Conservation (phyloP, 2,797 vertebrate species). For the Sebastolobus alascanus region DNA sequence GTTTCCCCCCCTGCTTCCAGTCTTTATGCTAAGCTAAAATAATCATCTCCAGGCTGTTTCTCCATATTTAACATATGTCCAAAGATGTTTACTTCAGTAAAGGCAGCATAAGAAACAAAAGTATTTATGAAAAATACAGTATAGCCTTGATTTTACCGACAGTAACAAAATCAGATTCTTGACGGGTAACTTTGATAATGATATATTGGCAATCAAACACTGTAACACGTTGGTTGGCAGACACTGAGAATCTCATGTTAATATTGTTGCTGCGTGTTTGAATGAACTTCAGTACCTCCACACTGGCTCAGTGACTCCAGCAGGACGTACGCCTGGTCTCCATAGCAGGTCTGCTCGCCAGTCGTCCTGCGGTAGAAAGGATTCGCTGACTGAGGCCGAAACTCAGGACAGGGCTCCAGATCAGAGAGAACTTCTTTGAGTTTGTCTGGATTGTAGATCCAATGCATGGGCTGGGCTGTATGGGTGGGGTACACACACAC, state of each 20-base stretch:
- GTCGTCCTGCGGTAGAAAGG: constrained; percentile 80
- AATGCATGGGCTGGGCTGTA: constrained; percentile 83
- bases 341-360: constrained; percentile 83
- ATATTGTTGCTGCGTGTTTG: not conserved
- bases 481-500: constrained; percentile 5
- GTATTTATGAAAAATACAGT: not conserved
- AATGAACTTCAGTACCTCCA: constrained; percentile 67
- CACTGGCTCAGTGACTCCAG: constrained; percentile 79
- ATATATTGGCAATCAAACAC: not conserved
- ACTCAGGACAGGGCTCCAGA: constrained; percentile 79
- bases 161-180: not conserved
- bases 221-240: not conserved
- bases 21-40: not conserved
- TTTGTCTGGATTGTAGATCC: constrained; percentile 80
- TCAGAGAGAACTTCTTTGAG: constrained; percentile 74
- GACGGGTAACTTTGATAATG: not conserved
- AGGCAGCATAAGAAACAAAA: too few relatives aligned
- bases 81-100: not conserved
- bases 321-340: constrained; percentile 82
- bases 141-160: not conserved
- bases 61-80: not conserved
- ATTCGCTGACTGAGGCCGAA: constrained; percentile 79
- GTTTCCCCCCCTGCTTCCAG: not conserved
- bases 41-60: not conserved
- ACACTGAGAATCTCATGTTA: not conserved